These are phyloP conservation scores for Centropristis striata DNA, from an alignment of 2,113 vertebrate genomes.

Conservation along the genomic window DNA sequence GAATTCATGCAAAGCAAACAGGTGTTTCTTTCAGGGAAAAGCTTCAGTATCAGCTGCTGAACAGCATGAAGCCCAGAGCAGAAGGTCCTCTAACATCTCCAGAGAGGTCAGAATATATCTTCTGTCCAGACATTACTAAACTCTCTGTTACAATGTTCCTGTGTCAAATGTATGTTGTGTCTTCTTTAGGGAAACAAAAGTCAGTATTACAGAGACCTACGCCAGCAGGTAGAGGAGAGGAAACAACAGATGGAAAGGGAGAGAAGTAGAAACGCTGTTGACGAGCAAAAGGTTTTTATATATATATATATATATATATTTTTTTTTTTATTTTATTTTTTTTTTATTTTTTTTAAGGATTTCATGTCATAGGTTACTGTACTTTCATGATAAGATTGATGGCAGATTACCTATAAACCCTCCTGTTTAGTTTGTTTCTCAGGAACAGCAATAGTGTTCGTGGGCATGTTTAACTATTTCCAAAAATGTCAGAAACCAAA, in stretches of 20 bases:
- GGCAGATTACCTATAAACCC: background rate
- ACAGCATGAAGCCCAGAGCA: background rate
- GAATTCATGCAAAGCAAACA: background rate
- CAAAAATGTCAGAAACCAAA: no score
- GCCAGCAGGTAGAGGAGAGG: constrained; percentile 26
- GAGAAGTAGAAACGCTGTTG: background rate
- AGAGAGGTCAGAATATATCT: background rate
- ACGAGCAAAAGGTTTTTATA: constrained; percentile 2
- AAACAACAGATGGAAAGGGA: background rate
- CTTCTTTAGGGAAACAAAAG: background rate
- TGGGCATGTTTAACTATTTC: no score
- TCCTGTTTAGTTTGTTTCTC: no score
- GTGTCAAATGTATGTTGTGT: background rate
- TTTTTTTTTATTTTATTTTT: no score
- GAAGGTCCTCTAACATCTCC: background rate
- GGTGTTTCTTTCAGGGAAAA: background rate
- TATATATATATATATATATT: no score
- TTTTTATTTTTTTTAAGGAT: no score
- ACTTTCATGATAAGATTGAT: background rate
- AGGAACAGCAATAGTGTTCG: no score
- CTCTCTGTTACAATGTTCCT: no score
- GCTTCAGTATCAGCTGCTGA: background rate
- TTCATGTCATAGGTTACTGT: no score
- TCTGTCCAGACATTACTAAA: background rate
- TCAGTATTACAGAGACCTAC: constrained; percentile 13